A percentile compares a stretch with the other conserved stretches of the same genome.
Conservation (phyloP, 1,140 invertebrate genomes). For the Maniola jurtina region DNA sequence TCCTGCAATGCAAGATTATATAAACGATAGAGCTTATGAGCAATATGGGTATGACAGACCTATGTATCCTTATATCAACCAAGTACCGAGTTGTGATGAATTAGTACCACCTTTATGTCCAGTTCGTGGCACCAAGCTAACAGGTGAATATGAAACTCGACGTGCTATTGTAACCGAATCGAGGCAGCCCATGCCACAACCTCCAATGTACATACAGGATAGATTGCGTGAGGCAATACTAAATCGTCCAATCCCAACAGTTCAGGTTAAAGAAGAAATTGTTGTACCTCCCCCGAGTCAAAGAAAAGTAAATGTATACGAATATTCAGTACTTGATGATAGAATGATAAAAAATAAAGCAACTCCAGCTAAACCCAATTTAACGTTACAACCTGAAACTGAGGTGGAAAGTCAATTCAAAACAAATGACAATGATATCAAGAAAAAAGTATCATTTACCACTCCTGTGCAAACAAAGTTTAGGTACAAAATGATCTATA, state of each 20-base stretch:
- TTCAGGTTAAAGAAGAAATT: not conserved
- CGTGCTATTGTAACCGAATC: not conserved
- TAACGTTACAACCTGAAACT: not conserved
- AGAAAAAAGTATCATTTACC: conserved; percentile 5
- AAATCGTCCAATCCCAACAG: not conserved
- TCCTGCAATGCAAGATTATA: not conserved
- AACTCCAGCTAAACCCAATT: not conserved
- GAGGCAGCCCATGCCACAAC: not conserved
- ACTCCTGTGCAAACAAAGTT: conserved; percentile 1
- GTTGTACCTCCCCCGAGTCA: not conserved
- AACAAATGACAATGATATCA: not conserved
- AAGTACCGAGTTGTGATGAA: not conserved
- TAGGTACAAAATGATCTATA: conserved; percentile 12
- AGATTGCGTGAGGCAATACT: not conserved
- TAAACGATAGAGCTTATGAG: not conserved
- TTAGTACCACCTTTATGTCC: not conserved
- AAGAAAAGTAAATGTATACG: not conserved
- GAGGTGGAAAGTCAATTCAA: conserved; percentile 2
- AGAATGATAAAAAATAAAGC: not conserved
- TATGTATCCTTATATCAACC: not conserved
- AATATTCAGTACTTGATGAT: not conserved
- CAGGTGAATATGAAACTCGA: not conserved
- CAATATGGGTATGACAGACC: not conserved
- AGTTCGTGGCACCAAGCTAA: not conserved
- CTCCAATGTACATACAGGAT: not conserved